Conservation (phyloP, 2,113 vertebrate species). For the Notiomystis cincta region DNA sequence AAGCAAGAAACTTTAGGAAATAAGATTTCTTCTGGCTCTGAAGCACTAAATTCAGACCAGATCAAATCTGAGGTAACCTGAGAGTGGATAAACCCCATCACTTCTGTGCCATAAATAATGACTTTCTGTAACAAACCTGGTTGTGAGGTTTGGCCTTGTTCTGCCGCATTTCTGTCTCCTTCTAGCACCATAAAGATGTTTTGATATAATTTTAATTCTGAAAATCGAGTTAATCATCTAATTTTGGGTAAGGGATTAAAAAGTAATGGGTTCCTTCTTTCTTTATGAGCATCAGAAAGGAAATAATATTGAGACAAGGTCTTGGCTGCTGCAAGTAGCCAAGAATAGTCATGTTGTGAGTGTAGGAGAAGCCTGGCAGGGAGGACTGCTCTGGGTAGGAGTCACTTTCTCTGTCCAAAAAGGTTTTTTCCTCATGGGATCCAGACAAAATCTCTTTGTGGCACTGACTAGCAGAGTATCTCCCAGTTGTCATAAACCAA, state of each 20-base stretch:
- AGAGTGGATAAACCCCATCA: neutral
- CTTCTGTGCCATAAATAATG: neutral
- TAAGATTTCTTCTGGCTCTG: neutral
- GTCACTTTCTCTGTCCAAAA: neutral
- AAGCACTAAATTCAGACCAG: neutral
- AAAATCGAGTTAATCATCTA: neutral
- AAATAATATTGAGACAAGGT: neutral
- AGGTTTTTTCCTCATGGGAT: neutral
- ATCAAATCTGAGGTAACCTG: neutral
- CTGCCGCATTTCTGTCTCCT: fast-evolving
- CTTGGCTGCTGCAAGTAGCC: neutral
- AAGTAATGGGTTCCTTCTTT: neutral
- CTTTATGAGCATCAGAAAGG: neutral
- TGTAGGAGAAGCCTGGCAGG: neutral
- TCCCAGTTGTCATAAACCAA: neutral
- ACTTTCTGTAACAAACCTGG: neutral
- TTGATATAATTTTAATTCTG: neutral
- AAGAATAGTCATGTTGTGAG: neutral
- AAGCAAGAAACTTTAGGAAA: neutral
- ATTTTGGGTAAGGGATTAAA: neutral
- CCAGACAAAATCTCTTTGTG: neutral
- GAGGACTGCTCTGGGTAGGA: neutral
- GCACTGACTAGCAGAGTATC: neutral
- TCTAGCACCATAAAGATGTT: fast-evolving
- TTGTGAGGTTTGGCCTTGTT: neutral